Evolutionary conservation across 2,888 invertebrate genomes (phyloP).

Genomic region (Cephonodes hylas): DNA sequence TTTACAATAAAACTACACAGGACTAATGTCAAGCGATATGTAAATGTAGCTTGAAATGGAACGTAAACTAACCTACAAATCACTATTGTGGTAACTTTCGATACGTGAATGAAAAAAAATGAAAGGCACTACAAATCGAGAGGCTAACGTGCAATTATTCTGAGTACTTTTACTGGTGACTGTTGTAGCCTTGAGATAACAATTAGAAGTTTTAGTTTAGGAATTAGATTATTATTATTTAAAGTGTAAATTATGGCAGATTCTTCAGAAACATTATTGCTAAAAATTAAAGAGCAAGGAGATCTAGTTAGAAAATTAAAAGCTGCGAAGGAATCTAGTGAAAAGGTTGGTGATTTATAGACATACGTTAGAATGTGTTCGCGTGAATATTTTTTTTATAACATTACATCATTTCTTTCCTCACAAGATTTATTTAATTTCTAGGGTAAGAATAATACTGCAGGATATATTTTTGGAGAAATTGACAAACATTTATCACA

Average conservation of each 20-base stretch:
- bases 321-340: slow-evolving; percentile 87
- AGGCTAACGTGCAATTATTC: slow-evolving; percentile 53
- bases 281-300: slow-evolving; percentile 84
- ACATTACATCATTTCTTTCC: slow-evolving; percentile 43
- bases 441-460: slow-evolving; percentile 50
- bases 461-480: slow-evolving; percentile 49
- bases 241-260: slow-evolving; percentile 54
- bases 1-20: not conserved
- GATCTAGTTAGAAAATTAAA: slow-evolving; percentile 91
- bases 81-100: slow-evolving; percentile 9
- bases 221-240: slow-evolving; percentile 23
- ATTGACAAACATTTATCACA: slow-evolving; percentile 71
- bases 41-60: not conserved
- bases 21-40: not conserved
- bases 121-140: slow-evolving; percentile 53
- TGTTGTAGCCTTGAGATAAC: slow-evolving; percentile 44
- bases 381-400: slow-evolving; percentile 1
- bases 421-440: slow-evolving; percentile 40
- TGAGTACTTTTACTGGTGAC: slow-evolving; percentile 47
- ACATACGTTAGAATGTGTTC: not conserved
- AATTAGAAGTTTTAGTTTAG: slow-evolving; percentile 23
- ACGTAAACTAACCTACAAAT: slow-evolving; percentile 16
- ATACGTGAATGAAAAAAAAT: slow-evolving; percentile 38
- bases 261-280: slow-evolving; percentile 55
- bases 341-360: slow-evolving; percentile 82